Evolutionary conservation across 1,140 invertebrate genomes (phyloP), one percentile per base, ranked within the genome.

Genomic region (Drosophila sproati): DNA sequence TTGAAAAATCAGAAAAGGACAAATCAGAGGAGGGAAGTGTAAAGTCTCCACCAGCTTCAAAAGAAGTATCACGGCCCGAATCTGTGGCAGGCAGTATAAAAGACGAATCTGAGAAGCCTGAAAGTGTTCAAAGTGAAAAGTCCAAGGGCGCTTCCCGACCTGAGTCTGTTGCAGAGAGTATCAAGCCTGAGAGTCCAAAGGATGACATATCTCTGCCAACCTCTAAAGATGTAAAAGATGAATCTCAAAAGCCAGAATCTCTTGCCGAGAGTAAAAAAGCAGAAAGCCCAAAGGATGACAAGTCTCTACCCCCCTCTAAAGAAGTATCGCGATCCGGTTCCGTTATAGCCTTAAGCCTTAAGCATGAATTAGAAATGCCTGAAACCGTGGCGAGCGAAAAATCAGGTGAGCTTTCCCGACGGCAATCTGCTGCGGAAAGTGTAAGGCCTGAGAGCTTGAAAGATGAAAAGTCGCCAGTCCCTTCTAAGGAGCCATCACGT

Each of bases 401-500:
- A 20, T 59, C 39, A 2, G 32, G 55, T 2, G 72, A 71, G 32
- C 45, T 51, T 39, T 77, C 73, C 6, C 50, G 66, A 3, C 66
- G n/a, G 7, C 45, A 50, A 28, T 77, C 79, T 34, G 60, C 51
- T 31, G 61, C 50, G 0, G 61, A 71, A 12, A 71, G 54, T 7
- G 43, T 41, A 6, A 67, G 52, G 20, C 2, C 45, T 0, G 57
- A 51, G 28, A 71, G 52, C 12, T 3, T 43, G 1, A 50, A 73
- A 45, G 73, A 79, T 12, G 20, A 43, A 31, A 66, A 64, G 41
- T 60, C 60, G 43, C 5, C 54, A 34, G 56, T 48, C 4, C 43
- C 45, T 3, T 82, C 77, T 0, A 82, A 90, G 63, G 81, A 88
- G 45, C 34, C 74, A 10, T 77, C 81, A 0, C 64, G 72, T 12